Conservation (phyloP, 2,888 invertebrate species). For the Mesochorus sp. region DNA sequence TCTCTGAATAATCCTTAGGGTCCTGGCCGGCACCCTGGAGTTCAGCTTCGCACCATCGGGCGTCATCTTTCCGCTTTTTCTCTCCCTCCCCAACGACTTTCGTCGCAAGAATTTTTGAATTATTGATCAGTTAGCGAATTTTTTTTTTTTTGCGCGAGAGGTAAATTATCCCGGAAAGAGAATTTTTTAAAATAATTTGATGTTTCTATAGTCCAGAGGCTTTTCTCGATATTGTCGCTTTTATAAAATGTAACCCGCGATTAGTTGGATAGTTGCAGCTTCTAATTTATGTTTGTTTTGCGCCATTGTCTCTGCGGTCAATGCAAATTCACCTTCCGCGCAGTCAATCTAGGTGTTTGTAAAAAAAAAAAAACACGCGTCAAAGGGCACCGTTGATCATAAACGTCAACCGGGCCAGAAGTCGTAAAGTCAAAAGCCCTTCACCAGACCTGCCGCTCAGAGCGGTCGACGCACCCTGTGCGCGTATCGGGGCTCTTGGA, state of each 20-base stretch:
- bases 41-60: constrained; percentile 13
- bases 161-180: too few relatives aligned
- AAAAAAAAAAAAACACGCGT: constrained; percentile 61
- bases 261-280: too few relatives aligned
- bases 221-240: too few relatives aligned
- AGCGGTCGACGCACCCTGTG: constrained; percentile 61
- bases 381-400: constrained; percentile 77
- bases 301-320: constrained; percentile 28
- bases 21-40: constrained; percentile 8
- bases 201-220: too few relatives aligned
- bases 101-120: neutral
- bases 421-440: constrained; percentile 77
- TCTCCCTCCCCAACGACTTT: neutral
- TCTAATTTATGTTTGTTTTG: too few relatives aligned
- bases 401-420: constrained; percentile 77
- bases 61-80: neutral
- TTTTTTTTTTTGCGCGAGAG: too few relatives aligned
- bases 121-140: too few relatives aligned
- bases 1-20: constrained; percentile 8
- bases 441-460: constrained; percentile 50
- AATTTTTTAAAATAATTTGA: too few relatives aligned
- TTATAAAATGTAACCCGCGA: too few relatives aligned
- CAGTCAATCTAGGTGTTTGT: constrained; percentile 42
- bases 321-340: constrained; percentile 45
- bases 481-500: constrained; percentile 36